phyloP scores from a whole-genome alignment of 1,140 invertebrate genomes.

The Pseudomyrmex sp. region DNA sequence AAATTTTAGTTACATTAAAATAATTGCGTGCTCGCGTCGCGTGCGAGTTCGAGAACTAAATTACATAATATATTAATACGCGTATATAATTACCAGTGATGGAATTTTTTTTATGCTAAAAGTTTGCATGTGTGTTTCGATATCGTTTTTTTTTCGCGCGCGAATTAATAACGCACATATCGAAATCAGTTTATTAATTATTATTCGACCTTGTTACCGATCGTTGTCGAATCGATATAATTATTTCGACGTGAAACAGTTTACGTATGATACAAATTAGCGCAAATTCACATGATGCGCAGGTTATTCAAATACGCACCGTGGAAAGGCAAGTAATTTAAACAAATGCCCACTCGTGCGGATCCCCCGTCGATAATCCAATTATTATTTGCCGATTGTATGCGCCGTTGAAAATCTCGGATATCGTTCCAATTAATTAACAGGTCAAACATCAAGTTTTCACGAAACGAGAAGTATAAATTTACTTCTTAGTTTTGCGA shows the following conservation, averaged over 20 bases:
- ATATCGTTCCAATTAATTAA: conserved; percentile 50
- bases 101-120: conserved; percentile 41
- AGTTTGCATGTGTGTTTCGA: conserved; percentile 21
- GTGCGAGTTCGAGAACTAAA: neutral
- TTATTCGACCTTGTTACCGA: conserved; percentile 41
- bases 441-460: conserved; percentile 47
- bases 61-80: conserved; percentile 45
- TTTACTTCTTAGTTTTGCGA: conserved; percentile 27
- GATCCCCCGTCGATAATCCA: conserved; percentile 19
- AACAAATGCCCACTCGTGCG: conserved; percentile 50
- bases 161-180: conserved; percentile 47
- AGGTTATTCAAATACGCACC: conserved; percentile 56
- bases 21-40: neutral
- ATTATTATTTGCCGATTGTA: conserved; percentile 46
- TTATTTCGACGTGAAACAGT: conserved; percentile 49
- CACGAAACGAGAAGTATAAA: conserved; percentile 33
- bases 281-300: conserved; percentile 48
- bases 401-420: conserved; percentile 44
- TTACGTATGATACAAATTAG: conserved; percentile 47
- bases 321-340: conserved; percentile 56
- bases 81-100: conserved; percentile 38
- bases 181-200: conserved; percentile 54
- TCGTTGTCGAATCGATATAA: conserved; percentile 54
- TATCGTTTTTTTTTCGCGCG: neutral
- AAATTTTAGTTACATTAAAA: conserved; percentile 11